Evolutionary conservation across 2,113 vertebrate species (phyloP), one percentile per base, ranked within the genome.

Genomic region (Sclerurus mexicanus): DNA sequence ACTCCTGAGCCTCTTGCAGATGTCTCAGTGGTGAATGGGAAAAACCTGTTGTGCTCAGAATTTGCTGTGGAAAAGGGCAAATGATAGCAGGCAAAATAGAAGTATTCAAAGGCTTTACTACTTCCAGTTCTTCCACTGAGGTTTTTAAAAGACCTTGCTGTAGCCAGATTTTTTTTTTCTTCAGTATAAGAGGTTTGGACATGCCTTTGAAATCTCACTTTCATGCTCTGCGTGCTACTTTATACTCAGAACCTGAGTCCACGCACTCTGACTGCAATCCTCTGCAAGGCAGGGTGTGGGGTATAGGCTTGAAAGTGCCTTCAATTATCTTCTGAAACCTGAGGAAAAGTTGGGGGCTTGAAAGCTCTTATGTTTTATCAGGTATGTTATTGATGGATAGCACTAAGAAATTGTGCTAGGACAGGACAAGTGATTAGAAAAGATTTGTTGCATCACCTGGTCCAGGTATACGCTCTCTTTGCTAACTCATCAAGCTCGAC

Each of bases 121-220:
- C 22, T 81, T 75, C 17, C 15, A 74, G 11, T 74, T 85, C 49
- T 90, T 85, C 87, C 67, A 82, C 3, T 9, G 3, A 28, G 4
- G 0, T 16, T 71, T 87, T 95, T 63, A 8, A 74, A 83, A 85
- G 53, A 58, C 14, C 23, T 85, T 53, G 20, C 16, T 50, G 24
- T 40, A 82, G 6, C 63, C 30, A 50, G 60, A 23, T 8, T 7
- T 28, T 73, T 68, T 90, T 74, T 82, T 76, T 52, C 22, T 91
- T 63, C 35, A 47, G n/a, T 64, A 8, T 13, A 71, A 62, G 12
- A 33, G 22, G 35, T 89, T 89, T 78, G 74, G 58, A 31, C 20
- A 4, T 30, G n/a, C 80, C 66, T 94, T 84, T 87, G 75, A 92
- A 94, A 87, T 92, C 21, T 73, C 49, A 55, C n/a, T 85, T 92